phyloP scores from a whole-genome alignment of 2,113 vertebrate genomes.

The Lepus timidus region DNA sequence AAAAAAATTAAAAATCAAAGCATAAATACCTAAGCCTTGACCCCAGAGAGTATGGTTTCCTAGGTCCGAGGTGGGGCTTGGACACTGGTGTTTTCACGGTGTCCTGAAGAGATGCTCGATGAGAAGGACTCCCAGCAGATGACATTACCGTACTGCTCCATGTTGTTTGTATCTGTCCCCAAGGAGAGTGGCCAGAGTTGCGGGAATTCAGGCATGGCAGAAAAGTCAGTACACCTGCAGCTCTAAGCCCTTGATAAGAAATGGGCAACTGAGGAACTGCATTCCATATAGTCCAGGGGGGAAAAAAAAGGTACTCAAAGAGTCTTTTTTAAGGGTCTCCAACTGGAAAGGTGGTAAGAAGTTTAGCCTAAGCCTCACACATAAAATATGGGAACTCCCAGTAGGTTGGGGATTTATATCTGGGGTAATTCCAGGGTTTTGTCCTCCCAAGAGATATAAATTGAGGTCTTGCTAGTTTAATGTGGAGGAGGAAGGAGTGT shows the following conservation, averaged over 20 bases:
- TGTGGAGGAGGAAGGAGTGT: constrained; percentile 46
- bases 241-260: constrained; percentile 54
- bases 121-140: not conserved
- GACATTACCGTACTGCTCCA: not conserved
- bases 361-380: constrained; percentile 77
- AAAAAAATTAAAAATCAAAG: not conserved
- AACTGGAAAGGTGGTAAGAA: constrained; percentile 79
- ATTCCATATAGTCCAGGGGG: constrained; percentile 49
- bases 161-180: not conserved
- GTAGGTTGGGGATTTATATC: constrained; percentile 70
- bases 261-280: not conserved
- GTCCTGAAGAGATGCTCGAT: not conserved
- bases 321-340: constrained; percentile 51
- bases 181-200: not conserved
- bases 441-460: constrained; percentile 77
- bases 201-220: constrained; percentile 34
- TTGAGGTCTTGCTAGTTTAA: constrained; percentile 68
- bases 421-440: constrained; percentile 73
- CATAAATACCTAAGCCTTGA: not conserved
- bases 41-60: constrained; percentile 17
- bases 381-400: constrained; percentile 78
- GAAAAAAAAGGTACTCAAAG: constrained; percentile 41
- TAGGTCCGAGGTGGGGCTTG: not conserved
- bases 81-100: not conserved
- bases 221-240: constrained; percentile 54